These are phyloP conservation scores for Meta bourneti DNA, from an alignment of 2,888 invertebrate genomes.

Conservation along the genomic window DNA sequence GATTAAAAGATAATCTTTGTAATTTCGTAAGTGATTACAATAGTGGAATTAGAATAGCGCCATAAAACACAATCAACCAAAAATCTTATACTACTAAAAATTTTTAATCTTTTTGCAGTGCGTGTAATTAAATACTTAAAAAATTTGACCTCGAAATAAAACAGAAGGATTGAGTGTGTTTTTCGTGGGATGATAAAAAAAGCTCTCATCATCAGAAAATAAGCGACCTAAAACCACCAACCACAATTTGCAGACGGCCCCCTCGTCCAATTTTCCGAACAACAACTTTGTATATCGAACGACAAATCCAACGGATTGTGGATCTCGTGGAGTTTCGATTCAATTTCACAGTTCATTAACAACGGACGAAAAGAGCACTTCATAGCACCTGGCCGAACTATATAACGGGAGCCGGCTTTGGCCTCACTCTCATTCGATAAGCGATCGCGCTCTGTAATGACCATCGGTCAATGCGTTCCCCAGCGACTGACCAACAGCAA, in stretches of 20 bases:
- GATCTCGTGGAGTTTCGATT: conserved; percentile 53
- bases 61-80: too few species aligned
- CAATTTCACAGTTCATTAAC: conserved; percentile 76
- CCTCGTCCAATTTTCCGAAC: conserved; percentile 19
- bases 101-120: too few species aligned
- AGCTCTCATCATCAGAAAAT: neutral
- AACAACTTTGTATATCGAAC: conserved; percentile 71
- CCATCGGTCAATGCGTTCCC: conserved; percentile 53
- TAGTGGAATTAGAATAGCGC: too few species aligned
- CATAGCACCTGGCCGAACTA: conserved; percentile 66
- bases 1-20: too few species aligned
- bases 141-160: too few species aligned
- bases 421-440: conserved; percentile 1
- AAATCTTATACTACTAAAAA: too few species aligned
- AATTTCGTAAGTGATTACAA: too few species aligned
- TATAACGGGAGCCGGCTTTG: conserved; percentile 35
- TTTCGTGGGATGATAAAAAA: too few species aligned
- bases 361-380: conserved; percentile 42
- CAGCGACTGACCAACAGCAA: conserved; percentile 4
- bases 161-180: too few species aligned
- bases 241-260: conserved; percentile 14
- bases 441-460: conserved; percentile 40
- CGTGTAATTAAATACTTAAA: too few species aligned
- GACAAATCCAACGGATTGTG: conserved; percentile 60
- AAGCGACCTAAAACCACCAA: neutral